Percentiles rank a stretch among this genome's conserved stretches.
These are phyloP conservation scores for Dolichallabes microphthalmus DNA, from an alignment of 2,113 vertebrate genomes.

Conservation along the genomic window DNA sequence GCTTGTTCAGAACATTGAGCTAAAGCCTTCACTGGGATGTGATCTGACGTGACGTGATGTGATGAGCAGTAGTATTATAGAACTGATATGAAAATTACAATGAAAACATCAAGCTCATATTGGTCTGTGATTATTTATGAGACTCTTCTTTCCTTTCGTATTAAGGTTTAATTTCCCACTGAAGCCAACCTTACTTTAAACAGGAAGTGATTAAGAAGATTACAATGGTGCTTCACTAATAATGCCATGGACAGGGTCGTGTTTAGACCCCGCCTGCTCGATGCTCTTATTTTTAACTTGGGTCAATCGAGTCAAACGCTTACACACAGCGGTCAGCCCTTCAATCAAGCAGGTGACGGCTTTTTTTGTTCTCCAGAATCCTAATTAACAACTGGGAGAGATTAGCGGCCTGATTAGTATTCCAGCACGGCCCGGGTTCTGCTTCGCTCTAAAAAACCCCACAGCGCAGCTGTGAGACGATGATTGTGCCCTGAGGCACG, in stretches of 20 bases:
- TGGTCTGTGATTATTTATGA: background rate
- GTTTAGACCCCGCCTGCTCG: background rate
- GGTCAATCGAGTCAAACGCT: conserved; percentile 32
- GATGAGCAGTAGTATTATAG: background rate
- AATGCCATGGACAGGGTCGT: background rate
- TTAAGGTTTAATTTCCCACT: background rate
- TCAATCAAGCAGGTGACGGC: conserved; percentile 43
- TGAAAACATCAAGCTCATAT: background rate
- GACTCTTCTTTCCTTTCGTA: background rate
- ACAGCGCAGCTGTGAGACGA: background rate
- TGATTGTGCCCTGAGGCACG: background rate
- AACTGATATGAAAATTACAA: background rate
- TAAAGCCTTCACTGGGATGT: background rate
- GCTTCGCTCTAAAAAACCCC: background rate
- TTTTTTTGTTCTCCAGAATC: conserved; percentile 24
- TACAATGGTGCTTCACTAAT: background rate
- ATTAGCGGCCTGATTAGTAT: conserved; percentile 46
- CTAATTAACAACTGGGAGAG: conserved; percentile 43
- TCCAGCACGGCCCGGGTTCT: conserved; percentile 2
- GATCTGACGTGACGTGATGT: background rate
- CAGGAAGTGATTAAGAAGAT: conserved; percentile 29
- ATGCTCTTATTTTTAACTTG: conserved; percentile 13
- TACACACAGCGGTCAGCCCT: conserved; percentile 23
- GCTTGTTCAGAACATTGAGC: conserved; percentile 16
- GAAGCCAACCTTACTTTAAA: background rate